Percentiles rank a stretch among this genome's conserved stretches.
Evolutionary conservation across 1,140 invertebrate species (phyloP).

Genomic region (Sitophilus oryzae): DNA sequence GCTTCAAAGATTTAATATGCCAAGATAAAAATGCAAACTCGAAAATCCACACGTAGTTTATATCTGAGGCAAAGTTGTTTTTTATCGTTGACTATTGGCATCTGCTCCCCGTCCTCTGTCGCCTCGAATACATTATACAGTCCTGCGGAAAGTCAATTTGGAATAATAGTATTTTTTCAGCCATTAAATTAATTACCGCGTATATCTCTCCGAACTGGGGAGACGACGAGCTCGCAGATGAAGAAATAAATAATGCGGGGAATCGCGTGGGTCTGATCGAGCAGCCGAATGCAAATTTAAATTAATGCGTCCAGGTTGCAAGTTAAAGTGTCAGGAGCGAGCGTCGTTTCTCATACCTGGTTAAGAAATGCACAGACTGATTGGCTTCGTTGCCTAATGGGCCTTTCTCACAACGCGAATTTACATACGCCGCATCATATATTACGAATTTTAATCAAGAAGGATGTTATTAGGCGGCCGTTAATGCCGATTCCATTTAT

Average conservation of each 20-base stretch:
- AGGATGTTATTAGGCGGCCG: slow-evolving; percentile 17
- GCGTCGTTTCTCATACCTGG: slow-evolving; percentile 8
- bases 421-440: slow-evolving; percentile 23
- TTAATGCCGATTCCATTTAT: slow-evolving; percentile 15
- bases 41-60: too few relatives aligned
- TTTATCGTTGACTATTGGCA: too few relatives aligned
- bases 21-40: too few relatives aligned
- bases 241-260: slow-evolving; percentile 22
- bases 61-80: too few relatives aligned
- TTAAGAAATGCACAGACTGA: slow-evolving; percentile 16
- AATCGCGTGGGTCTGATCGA: slow-evolving; percentile 17
- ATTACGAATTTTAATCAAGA: slow-evolving; percentile 26
- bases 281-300: slow-evolving; percentile 15
- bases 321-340: neutral
- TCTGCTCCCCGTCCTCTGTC: too few relatives aligned
- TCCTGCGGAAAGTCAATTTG: neutral
- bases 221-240: slow-evolving; percentile 18
- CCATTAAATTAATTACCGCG: slow-evolving; percentile 18
- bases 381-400: slow-evolving; percentile 22
- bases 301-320: slow-evolving; percentile 7
- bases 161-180: slow-evolving; percentile 1
- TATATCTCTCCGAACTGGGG: slow-evolving; percentile 7
- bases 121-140: neutral
- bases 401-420: slow-evolving; percentile 20
- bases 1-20: too few relatives aligned